phyloP scores from a whole-genome alignment of 2,113 vertebrate genomes.

The Morone chrysops region DNA sequence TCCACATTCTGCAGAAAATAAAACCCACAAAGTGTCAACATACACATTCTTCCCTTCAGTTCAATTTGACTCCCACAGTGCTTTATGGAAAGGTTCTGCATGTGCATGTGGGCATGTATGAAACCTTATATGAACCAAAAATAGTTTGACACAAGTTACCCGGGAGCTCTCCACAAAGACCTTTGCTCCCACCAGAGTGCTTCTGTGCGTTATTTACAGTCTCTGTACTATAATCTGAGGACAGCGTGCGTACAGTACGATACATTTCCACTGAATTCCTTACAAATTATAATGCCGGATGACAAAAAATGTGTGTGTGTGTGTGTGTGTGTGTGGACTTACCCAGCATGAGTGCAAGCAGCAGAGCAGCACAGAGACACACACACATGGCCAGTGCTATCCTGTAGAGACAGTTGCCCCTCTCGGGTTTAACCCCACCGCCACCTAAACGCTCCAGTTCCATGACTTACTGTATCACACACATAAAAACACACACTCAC shows the following conservation, averaged over 20 bases:
- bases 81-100: background rate
- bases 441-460: slow-evolving; percentile 79
- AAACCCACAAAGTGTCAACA: slow-evolving; percentile 26
- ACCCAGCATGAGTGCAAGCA: slow-evolving; percentile 84
- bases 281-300: slow-evolving; percentile 65
- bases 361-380: slow-evolving; percentile 77
- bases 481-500: slow-evolving; percentile 7
- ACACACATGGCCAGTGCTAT: slow-evolving; percentile 78
- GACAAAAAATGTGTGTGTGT: slow-evolving; percentile 38
- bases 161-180: slow-evolving; percentile 29
- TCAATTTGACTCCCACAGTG: slow-evolving; percentile 19
- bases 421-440: slow-evolving; percentile 71
- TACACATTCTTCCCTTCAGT: slow-evolving; percentile 23
- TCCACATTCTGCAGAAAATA: slow-evolving; percentile 22
- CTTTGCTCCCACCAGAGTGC: slow-evolving; percentile 42
- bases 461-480: slow-evolving; percentile 60
- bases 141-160: slow-evolving; percentile 72
- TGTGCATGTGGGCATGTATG: slow-evolving; percentile 54
- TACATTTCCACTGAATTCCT: slow-evolving; percentile 48
- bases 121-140: slow-evolving; percentile 81
- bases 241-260: background rate
- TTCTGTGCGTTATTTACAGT: slow-evolving; percentile 47
- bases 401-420: slow-evolving; percentile 70
- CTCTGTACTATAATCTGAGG: slow-evolving; percentile 61
- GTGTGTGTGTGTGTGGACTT: slow-evolving; percentile 63